Percentiles rank a stretch among this genome's conserved stretches.
Evolutionary conservation across 2,797 vertebrate genomes (phyloP).

Genomic region (Enteromius thamalakanensis): DNA sequence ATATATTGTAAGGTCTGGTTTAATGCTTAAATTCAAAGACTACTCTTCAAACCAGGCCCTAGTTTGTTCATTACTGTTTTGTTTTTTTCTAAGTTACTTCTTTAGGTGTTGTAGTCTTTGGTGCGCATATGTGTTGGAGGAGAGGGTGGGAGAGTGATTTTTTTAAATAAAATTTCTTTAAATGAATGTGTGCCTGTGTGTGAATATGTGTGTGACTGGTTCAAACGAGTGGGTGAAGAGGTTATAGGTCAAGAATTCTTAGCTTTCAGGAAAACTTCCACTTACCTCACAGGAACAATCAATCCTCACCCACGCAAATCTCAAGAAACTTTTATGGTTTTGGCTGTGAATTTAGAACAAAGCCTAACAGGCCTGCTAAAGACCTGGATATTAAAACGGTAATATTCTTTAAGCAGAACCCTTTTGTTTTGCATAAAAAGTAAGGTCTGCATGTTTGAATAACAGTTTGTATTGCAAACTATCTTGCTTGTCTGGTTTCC

Average conservation of each 20-base stretch:
- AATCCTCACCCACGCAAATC: conserved; percentile 48
- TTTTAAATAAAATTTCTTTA: not conserved
- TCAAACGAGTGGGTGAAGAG: conserved; percentile 69
- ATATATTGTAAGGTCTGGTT: not conserved
- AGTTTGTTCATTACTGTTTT: not conserved
- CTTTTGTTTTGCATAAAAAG: not conserved
- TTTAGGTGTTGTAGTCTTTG: conserved; percentile 37
- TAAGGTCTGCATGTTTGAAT: not conserved
- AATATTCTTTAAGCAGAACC: not conserved
- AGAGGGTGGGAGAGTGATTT: conserved; percentile 42
- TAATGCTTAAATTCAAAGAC: not conserved
- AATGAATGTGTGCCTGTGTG: conserved; percentile 42
- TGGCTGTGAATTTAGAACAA: not conserved
- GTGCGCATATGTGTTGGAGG: conserved; percentile 29
- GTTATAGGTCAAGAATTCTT: conserved; percentile 69
- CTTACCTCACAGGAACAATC: conserved; percentile 60
- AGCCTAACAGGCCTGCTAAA: not conserved
- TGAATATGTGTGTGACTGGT: conserved; percentile 50
- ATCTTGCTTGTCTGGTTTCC: not conserved
- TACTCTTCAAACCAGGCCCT: not conserved
- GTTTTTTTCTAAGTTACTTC: not conserved
- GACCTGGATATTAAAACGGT: not conserved
- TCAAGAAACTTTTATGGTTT: conserved; percentile 4
- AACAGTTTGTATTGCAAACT: not conserved
- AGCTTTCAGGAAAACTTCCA: conserved; percentile 66